A percentile compares a stretch with the other conserved stretches of the same genome.
Evolutionary conservation across 1,140 invertebrate genomes (phyloP).

Genomic region (Matsumurasca onukii): DNA sequence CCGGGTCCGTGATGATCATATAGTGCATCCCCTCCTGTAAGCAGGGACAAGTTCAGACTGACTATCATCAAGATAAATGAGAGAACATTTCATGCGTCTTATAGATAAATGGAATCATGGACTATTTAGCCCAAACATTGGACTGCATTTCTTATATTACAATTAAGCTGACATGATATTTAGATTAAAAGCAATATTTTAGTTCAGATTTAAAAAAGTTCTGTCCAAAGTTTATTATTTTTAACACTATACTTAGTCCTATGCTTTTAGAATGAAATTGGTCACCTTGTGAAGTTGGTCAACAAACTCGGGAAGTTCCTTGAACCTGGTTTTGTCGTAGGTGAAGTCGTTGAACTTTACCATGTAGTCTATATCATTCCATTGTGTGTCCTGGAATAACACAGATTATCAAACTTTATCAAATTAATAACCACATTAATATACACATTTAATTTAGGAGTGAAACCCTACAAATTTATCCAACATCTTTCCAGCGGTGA

Average conservation of each 20-base stretch:
- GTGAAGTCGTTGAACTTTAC: constrained; percentile 82
- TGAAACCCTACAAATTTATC: no score
- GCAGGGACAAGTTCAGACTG: no score
- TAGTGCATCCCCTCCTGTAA: constrained; percentile 67
- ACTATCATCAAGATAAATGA: no score
- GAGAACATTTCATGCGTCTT: background rate
- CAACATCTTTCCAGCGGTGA: no score
- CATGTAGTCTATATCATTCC: constrained; percentile 95
- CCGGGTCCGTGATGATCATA: constrained; percentile 72
- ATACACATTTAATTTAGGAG: no score
- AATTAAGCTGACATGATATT: background rate
- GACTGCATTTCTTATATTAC: background rate
- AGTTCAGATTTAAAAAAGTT: background rate
- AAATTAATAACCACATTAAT: no score
- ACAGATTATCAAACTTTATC: constrained; percentile 1
- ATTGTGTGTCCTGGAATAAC: constrained; percentile 63
- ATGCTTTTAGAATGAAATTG: constrained; percentile 34
- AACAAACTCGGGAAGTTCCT: constrained; percentile 72
- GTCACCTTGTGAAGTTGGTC: constrained; percentile 62
- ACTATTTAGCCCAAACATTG: background rate
- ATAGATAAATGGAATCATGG: background rate
- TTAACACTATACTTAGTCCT: constrained; percentile 20
- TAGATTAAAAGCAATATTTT: background rate
- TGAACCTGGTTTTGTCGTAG: constrained; percentile 65
- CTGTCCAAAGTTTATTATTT: background rate